Percentiles rank a stretch among this genome's conserved stretches.
These are phyloP conservation scores for Stenchaetothrips biformis DNA, from an alignment of 2,888 invertebrate species.

Conservation along the genomic window DNA sequence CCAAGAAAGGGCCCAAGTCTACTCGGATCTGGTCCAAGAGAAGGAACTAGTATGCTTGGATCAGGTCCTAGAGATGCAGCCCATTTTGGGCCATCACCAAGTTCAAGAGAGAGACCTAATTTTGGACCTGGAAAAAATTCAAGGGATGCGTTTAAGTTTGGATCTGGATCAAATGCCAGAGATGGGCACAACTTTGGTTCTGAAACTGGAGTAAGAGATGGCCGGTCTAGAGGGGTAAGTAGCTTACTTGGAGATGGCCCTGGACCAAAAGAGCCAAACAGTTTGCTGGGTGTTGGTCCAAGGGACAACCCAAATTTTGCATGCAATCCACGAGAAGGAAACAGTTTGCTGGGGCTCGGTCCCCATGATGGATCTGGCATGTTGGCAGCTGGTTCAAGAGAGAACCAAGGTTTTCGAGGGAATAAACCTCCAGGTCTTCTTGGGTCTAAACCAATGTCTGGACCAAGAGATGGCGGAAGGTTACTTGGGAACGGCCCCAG, in stretches of 20 bases:
- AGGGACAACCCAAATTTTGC: neutral
- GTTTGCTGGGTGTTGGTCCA: neutral
- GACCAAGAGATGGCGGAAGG: neutral
- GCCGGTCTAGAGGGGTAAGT: neutral
- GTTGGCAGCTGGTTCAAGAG: neutral
- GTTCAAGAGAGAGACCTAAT: conserved; percentile 26
- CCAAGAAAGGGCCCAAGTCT: neutral
- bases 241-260: conserved; percentile 7
- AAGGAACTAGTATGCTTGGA: neutral
- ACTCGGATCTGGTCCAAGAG: neutral
- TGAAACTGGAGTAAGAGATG: no score
- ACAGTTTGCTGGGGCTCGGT: neutral
- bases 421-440: conserved; percentile 3
- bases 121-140: conserved; percentile 28
- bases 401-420: neutral
- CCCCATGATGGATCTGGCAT: neutral
- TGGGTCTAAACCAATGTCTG: neutral
- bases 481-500: neutral
- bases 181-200: neutral
- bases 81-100: conserved; percentile 28
- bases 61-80: neutral
- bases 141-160: neutral
- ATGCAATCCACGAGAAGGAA: neutral
- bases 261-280: neutral
- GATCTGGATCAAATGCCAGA: neutral